Conservation (phyloP, 1,140 invertebrate species). For the Diprion similis region DNA sequence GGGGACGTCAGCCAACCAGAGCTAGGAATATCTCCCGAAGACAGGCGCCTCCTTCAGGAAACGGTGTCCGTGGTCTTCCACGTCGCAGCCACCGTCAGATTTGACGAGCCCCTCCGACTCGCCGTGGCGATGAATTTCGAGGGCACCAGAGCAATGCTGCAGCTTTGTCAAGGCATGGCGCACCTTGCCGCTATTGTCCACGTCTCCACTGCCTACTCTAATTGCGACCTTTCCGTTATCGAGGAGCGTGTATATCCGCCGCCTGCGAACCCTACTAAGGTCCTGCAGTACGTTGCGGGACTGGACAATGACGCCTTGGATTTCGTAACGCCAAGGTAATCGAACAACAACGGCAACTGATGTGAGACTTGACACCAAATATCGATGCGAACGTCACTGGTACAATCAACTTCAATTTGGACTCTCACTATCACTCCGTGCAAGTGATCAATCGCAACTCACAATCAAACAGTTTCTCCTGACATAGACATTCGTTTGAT, state of each 20-base stretch:
- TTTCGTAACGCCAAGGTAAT: constrained; percentile 58
- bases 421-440: no score
- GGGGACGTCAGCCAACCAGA: constrained; percentile 81
- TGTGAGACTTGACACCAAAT: no score
- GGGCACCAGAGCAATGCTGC: constrained; percentile 29
- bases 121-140: constrained; percentile 37
- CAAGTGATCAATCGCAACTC: no score
- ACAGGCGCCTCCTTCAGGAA: constrained; percentile 52
- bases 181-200: constrained; percentile 65
- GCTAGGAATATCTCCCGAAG: constrained; percentile 71
- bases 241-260: constrained; percentile 79
- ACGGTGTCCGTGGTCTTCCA: constrained; percentile 70
- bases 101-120: constrained; percentile 68
- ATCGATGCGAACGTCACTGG: no score
- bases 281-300: constrained; percentile 64
- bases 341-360: background rate
- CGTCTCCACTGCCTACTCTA: constrained; percentile 78
- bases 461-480: no score
- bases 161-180: constrained; percentile 27
- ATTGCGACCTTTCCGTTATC: constrained; percentile 69
- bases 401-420: no score
- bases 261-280: constrained; percentile 73
- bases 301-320: constrained; percentile 59
- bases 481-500: no score
- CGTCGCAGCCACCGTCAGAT: constrained; percentile 73